These are phyloP conservation scores for Zygothrica quintamaculata DNA, from an alignment of 2,888 invertebrate genomes.

Conservation along the genomic window DNA sequence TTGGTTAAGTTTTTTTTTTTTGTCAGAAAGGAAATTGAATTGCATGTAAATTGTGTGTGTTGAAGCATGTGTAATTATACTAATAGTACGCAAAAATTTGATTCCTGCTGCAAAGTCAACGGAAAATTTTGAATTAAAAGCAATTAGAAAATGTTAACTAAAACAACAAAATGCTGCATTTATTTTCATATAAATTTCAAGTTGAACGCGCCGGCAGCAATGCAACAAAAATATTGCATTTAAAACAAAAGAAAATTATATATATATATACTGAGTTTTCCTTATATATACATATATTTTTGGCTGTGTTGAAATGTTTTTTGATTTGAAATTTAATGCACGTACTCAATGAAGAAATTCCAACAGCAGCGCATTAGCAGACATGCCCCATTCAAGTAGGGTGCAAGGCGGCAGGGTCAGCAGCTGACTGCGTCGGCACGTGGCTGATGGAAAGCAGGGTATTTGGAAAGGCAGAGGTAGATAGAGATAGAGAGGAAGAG, in stretches of 20 bases:
- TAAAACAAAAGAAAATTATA: slow-evolving; percentile 10
- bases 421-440: slow-evolving; percentile 35
- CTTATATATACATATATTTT: slow-evolving; percentile 1
- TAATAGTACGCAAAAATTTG: no score
- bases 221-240: slow-evolving; percentile 69
- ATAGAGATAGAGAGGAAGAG: no score
- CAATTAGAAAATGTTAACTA: slow-evolving; percentile 53
- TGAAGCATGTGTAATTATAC: slow-evolving; percentile 9
- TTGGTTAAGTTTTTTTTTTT: slow-evolving; percentile 28
- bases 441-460: slow-evolving; percentile 1
- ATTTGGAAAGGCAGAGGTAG: neutral
- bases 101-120: slow-evolving; percentile 37
- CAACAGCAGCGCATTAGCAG: slow-evolving; percentile 81
- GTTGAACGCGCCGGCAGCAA: slow-evolving; percentile 54
- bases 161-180: slow-evolving; percentile 26
- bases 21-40: slow-evolving; percentile 33
- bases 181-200: slow-evolving; percentile 48
- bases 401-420: slow-evolving; percentile 42
- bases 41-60: slow-evolving; percentile 30
- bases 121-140: slow-evolving; percentile 29
- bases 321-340: slow-evolving; percentile 80
- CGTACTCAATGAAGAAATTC: slow-evolving; percentile 83
- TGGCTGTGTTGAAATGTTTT: slow-evolving; percentile 42
- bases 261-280: neutral
- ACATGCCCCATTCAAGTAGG: slow-evolving; percentile 54